Conservation (phyloP, 2,888 invertebrate species). For the Drosophila rubida region DNA sequence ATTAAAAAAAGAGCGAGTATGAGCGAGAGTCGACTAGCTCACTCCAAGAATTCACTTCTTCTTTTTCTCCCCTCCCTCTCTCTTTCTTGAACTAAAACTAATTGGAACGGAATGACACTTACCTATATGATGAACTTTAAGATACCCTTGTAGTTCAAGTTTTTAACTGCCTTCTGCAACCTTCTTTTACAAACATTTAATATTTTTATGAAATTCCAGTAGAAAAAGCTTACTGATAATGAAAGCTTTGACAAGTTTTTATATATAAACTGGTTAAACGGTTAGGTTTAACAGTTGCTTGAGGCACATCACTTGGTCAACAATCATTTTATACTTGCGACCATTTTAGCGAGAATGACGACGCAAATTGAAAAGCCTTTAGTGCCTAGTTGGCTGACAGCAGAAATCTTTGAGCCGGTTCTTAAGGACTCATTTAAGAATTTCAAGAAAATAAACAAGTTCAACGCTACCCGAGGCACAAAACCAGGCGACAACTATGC, state of each 20-base stretch:
- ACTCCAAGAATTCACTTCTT: too few species aligned
- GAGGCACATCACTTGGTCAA: not conserved
- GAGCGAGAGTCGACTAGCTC: too few species aligned
- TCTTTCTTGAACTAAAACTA: too few species aligned
- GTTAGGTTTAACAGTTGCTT: not conserved
- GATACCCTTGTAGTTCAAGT: too few species aligned
- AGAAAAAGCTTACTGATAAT: slow-evolving; percentile 14
- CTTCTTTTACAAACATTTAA: not conserved
- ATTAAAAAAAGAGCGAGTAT: not conserved
- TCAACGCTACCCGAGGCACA: slow-evolving; percentile 61
- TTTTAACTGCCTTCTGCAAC: not conserved
- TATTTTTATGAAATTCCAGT: not conserved
- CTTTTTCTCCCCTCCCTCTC: too few species aligned
- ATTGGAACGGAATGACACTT: too few species aligned
- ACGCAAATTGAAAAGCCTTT: not conserved
- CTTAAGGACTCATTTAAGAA: slow-evolving; percentile 47
- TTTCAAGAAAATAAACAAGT: slow-evolving; percentile 50
- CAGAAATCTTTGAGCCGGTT: slow-evolving; percentile 57
- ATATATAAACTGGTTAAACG: slow-evolving; percentile 5
- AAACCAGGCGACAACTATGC: slow-evolving; percentile 78
- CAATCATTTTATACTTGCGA: not conserved
- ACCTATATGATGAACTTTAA: too few species aligned
- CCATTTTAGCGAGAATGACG: not conserved
- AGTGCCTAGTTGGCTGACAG: slow-evolving; percentile 63
- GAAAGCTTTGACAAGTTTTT: slow-evolving; percentile 2